phyloP scores from a whole-genome alignment of 2,797 vertebrate genomes.

The Danio choprae region DNA sequence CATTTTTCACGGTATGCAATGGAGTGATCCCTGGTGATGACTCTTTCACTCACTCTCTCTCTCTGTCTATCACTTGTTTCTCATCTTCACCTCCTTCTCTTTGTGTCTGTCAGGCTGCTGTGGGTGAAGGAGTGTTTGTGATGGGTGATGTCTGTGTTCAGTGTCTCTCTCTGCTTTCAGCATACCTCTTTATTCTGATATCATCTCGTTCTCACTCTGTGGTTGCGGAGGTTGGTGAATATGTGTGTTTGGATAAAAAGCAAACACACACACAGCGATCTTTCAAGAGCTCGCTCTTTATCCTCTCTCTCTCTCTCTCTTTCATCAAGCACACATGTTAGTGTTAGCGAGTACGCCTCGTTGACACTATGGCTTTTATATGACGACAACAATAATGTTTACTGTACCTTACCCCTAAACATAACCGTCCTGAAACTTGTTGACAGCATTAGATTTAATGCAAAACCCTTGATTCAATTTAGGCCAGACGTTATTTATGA shows the following conservation, averaged over 20 bases:
- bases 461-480: slow-evolving; percentile 25
- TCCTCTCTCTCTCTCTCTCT: slow-evolving; percentile 7
- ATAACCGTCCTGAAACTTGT: slow-evolving; percentile 16
- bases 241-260: slow-evolving; percentile 41
- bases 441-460: slow-evolving; percentile 35
- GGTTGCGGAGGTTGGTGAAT: slow-evolving; percentile 28
- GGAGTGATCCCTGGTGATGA: slow-evolving; percentile 47
- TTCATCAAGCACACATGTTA: slow-evolving; percentile 17
- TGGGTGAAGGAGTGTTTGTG: slow-evolving; percentile 45
- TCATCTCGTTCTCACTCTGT: slow-evolving; percentile 31
- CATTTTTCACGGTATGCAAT: slow-evolving; percentile 42
- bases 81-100: slow-evolving; percentile 42
- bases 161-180: slow-evolving; percentile 27
- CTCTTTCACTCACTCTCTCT: slow-evolving; percentile 37
- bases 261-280: slow-evolving; percentile 21
- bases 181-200: slow-evolving; percentile 35
- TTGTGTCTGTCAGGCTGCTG: slow-evolving; percentile 44
- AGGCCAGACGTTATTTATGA: slow-evolving; percentile 27
- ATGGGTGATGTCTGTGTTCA: slow-evolving; percentile 51
- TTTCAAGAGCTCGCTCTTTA: slow-evolving; percentile 23
- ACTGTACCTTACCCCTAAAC: slow-evolving; percentile 19
- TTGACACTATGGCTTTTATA: neutral
- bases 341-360: slow-evolving; percentile 4
- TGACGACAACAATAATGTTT: slow-evolving; percentile 19
- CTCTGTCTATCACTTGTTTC: slow-evolving; percentile 40